These are phyloP conservation scores for Megastigmus dorsalis DNA, from an alignment of 2,888 invertebrate species.

Conservation along the genomic window DNA sequence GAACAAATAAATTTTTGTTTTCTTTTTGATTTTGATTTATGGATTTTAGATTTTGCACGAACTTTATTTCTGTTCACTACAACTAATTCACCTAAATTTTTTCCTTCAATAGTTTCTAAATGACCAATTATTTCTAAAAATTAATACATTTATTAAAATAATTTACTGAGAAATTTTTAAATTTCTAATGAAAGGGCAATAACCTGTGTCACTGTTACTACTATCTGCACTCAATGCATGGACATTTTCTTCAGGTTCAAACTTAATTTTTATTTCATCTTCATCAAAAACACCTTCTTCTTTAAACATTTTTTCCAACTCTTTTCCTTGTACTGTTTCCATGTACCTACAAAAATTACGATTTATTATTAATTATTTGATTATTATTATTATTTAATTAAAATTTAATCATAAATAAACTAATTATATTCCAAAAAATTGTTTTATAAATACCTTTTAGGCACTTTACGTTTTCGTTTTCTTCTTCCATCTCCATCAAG, in stretches of 20 bases:
- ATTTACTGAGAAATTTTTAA: background rate
- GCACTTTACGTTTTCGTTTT: constrained; percentile 80
- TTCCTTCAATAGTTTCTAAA: constrained; percentile 79
- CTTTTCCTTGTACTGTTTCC: constrained; percentile 80
- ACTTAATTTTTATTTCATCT: constrained; percentile 72
- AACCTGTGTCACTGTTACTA: constrained; percentile 65
- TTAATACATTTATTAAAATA: background rate
- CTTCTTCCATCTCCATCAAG: constrained; percentile 78
- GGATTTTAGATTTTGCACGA: constrained; percentile 76
- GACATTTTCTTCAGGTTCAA: constrained; percentile 64
- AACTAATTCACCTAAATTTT: constrained; percentile 79
- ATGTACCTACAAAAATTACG: constrained; percentile 66
- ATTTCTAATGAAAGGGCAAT: constrained; percentile 41
- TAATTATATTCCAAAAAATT: background rate
- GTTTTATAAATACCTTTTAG: constrained; percentile 75
- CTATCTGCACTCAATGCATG: constrained; percentile 61
- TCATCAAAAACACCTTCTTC: constrained; percentile 84
- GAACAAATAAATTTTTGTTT: constrained; percentile 76
- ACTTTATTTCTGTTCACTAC: constrained; percentile 78
- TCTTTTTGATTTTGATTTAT: constrained; percentile 58
- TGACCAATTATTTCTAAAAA: constrained; percentile 80
- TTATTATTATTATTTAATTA: too few species aligned
- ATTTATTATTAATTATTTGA: too few species aligned
- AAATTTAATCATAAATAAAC: background rate
- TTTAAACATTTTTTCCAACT: constrained; percentile 83